Evolutionary conservation across 2,888 invertebrate species (phyloP).

Genomic region (Leptothorax acervorum): DNA sequence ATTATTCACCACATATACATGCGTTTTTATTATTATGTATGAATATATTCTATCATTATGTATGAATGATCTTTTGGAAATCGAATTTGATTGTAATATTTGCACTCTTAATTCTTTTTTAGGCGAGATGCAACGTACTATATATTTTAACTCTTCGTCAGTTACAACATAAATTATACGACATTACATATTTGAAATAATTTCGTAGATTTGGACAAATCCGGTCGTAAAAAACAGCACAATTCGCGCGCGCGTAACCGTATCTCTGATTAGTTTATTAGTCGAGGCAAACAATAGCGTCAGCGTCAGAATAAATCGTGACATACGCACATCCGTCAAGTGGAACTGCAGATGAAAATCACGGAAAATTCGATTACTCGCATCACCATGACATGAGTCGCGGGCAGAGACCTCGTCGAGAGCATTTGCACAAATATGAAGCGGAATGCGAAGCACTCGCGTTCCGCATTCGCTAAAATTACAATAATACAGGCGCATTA

Average conservation of each 20-base stretch:
- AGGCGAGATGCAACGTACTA: background rate
- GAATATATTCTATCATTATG: background rate
- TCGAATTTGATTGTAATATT: background rate
- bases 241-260: conserved; percentile 20
- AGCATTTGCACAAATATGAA: conserved; percentile 40
- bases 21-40: background rate
- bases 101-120: background rate
- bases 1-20: background rate
- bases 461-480: conserved; percentile 64
- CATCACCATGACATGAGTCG: conserved; percentile 49
- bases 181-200: background rate
- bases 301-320: conserved; percentile 59
- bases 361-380: conserved; percentile 72
- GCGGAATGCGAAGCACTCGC: conserved; percentile 55
- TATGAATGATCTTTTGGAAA: background rate
- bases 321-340: conserved; percentile 57
- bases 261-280: conserved; percentile 27
- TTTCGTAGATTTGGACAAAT: conserved; percentile 7
- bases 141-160: background rate
- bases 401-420: conserved; percentile 38
- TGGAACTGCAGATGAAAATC: conserved; percentile 67
- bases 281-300: conserved; percentile 55
- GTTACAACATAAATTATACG: background rate
- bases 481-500: conserved; percentile 63
- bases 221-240: background rate